Conservation (phyloP, 2,113 vertebrate species). For the Eretmochelys imbricata region DNA sequence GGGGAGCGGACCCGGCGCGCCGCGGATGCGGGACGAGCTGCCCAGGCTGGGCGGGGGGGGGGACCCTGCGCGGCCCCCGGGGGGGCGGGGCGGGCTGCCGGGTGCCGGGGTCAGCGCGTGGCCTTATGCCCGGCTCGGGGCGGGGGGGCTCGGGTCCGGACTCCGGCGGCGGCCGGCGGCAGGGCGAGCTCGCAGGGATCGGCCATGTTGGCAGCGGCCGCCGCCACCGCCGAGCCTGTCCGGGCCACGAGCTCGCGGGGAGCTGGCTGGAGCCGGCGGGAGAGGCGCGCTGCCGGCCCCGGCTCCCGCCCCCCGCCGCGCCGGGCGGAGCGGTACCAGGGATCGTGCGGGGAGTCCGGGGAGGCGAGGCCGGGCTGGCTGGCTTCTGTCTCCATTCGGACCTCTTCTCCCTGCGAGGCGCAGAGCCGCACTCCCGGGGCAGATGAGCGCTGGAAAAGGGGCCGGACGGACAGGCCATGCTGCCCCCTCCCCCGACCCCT, state of each 20-base stretch:
- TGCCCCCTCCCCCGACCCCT: conserved; percentile 84
- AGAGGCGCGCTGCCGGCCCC: conserved; percentile 14
- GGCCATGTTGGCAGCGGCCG: conserved; percentile 81
- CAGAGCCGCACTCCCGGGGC: conserved; percentile 69
- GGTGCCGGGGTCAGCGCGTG: too few relatives aligned
- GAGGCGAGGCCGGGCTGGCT: conserved; percentile 93
- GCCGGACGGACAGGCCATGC: conserved; percentile 83
- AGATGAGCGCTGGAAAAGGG: conserved; percentile 73
- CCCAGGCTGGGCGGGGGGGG: too few relatives aligned
- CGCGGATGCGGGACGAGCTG: too few relatives aligned
- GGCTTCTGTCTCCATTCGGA: conserved; percentile 95
- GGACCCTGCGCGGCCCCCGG: too few relatives aligned
- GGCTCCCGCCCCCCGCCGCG: conserved; percentile 7
- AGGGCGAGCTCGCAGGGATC: conserved; percentile 65
- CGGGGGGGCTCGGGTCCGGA: too few relatives aligned
- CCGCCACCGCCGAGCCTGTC: conserved; percentile 47
- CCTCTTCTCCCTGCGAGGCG: conserved; percentile 63
- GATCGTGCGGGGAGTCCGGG: conserved; percentile 95
- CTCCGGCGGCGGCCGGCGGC: neutral
- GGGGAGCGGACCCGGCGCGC: too few relatives aligned
- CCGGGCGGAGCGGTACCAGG: conserved; percentile 85
- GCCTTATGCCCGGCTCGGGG: too few relatives aligned
- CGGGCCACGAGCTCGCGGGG: conserved; percentile 66
- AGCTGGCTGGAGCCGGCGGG: conserved; percentile 60
- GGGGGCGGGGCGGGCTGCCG: too few relatives aligned